A percentile compares a stretch with the other conserved stretches of the same genome.
These are phyloP conservation scores for Petromus typicus DNA, from an alignment of 2,113 vertebrate species.

Conservation along the genomic window DNA sequence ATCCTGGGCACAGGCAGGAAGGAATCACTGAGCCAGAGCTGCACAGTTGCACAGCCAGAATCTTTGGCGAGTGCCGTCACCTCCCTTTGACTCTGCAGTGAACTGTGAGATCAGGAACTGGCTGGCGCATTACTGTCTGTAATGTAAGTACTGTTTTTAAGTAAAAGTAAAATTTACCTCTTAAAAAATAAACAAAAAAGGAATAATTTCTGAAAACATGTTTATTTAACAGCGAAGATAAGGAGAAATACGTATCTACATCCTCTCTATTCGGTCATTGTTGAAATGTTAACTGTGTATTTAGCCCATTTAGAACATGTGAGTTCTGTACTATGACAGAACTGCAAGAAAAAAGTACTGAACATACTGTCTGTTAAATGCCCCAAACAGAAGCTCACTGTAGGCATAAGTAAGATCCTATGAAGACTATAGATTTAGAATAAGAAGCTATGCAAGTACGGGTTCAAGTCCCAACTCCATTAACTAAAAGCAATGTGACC, in stretches of 20 bases:
- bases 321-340: not conserved
- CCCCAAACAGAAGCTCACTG: not conserved
- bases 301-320: not conserved
- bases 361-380: constrained; percentile 20
- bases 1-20: not conserved
- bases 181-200: no score
- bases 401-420: not conserved
- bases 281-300: not conserved
- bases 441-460: not conserved
- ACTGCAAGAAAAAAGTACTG: not conserved
- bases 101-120: no score
- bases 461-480: not conserved
- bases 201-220: no score
- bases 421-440: not conserved
- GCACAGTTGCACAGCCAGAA: no score
- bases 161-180: no score
- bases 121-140: no score
- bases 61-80: no score
- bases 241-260: not conserved
- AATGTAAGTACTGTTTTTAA: no score
- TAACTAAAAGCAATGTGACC: not conserved
- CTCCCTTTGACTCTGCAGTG: no score
- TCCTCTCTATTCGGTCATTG: not conserved
- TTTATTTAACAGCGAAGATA: not conserved
- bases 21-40: no score